Base-by-base conservation (phyloP, 2,797 vertebrate genomes). In the Borostomias antarcticus region DNA sequence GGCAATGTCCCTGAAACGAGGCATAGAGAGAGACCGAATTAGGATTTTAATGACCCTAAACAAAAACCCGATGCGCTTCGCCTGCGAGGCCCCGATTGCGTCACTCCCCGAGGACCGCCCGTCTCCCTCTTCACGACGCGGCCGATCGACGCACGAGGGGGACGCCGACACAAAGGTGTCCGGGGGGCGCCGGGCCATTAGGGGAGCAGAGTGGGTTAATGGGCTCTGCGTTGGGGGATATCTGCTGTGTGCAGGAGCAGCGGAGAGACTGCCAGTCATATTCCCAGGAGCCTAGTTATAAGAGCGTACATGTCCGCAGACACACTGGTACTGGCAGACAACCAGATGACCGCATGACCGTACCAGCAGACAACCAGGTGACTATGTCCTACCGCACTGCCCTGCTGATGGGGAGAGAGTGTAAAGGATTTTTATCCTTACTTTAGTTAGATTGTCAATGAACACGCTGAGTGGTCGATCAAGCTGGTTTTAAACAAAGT, bases 21-120 rank as follows among this genome's bases (percentile, higher is more conserved):
- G 57, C 33, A 63, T n/a, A n/a, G 51, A 68, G 64, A 80, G 52
- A 25, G 9, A 58, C 43, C 33, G 45, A 13, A 62, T 64, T 69
- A 28, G 37, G 40, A 66, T 74, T 45, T 61, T 47, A 21, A 68
- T 79, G 52, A 64, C 52, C 69, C 47, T 21, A 30, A 64, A 58
- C 58, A 53, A 21, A 58, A 59, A 58, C 29, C 51, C n/a, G 30
- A 37, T 2, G 43, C 65, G 50, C 48, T 45, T 29, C 66, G 1
- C 56, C 43, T 29, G 64, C 75, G 72, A 50, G 28, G 19, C 59
- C 62, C n/a, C 47, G 72, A 66, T 37, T 62, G 28, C 37, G 25
- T 45, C 1, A 8, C 21, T 63, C 64, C 37, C n/a, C 5, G 73
- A 81, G 74, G 69, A 66, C 53, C 25, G 51, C 64, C 25, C 61